These are phyloP conservation scores for Uloborus plumipes DNA, from an alignment of 2,888 invertebrate species.

Conservation along the genomic window DNA sequence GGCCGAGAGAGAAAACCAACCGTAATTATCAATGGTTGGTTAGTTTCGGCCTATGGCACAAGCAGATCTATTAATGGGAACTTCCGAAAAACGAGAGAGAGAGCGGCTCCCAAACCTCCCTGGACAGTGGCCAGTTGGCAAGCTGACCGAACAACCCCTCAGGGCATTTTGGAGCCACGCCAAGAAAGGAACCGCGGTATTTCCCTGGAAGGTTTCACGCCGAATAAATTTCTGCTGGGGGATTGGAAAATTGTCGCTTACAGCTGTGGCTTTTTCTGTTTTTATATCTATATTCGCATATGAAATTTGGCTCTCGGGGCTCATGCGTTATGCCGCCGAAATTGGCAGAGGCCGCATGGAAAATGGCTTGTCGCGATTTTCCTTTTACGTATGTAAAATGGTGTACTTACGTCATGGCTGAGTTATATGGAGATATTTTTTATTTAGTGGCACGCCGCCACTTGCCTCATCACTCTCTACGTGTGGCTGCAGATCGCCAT, in stretches of 20 bases:
- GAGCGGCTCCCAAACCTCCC: constrained; percentile 2
- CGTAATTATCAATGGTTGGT: too few species aligned
- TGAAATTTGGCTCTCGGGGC: background rate
- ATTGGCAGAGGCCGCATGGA: background rate
- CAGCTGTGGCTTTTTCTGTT: constrained; percentile 11
- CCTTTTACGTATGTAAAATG: constrained; percentile 20
- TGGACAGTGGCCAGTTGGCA: constrained; percentile 54
- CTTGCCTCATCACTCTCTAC: too few species aligned
- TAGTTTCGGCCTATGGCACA: background rate
- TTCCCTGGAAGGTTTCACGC: constrained; percentile 1
- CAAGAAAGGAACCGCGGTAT: constrained; percentile 5
- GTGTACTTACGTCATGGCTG: background rate
- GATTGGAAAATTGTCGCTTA: constrained; percentile 21
- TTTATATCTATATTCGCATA: background rate
- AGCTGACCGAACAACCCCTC: constrained; percentile 18
- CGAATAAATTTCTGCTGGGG: constrained; percentile 17
- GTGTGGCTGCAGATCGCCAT: too few species aligned
- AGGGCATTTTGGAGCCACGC: constrained; percentile 30
- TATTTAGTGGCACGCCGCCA: too few species aligned
- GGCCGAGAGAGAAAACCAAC: too few species aligned
- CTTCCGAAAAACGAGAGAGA: constrained; percentile 11
- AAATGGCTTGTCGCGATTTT: background rate
- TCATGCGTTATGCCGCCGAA: background rate
- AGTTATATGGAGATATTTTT: constrained; percentile 21
- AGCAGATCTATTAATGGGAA: constrained; percentile 9